A percentile compares a stretch with the other conserved stretches of the same genome.
phyloP scores from a whole-genome alignment of 2,888 invertebrate genomes.

The Dryococelus australis region DNA sequence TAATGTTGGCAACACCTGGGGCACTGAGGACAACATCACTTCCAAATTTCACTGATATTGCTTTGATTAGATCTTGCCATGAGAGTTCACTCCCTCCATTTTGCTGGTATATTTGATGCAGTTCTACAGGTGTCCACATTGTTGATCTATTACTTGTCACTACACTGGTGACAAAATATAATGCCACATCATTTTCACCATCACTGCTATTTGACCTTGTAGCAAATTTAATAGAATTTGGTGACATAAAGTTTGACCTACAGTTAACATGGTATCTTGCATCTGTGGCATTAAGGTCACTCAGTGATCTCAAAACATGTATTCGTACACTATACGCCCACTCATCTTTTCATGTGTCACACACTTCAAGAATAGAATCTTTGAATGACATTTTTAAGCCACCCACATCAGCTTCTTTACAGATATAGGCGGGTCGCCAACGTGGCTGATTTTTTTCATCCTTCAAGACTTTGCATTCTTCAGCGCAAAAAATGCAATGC shows the following conservation, averaged over 20 bases:
- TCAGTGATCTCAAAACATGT: neutral
- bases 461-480: neutral
- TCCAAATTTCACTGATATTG: slow-evolving; percentile 17
- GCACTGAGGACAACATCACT: slow-evolving; percentile 18
- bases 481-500: slow-evolving; percentile 12
- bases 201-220: no score
- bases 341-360: neutral
- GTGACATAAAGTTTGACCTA: slow-evolving; percentile 18
- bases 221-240: neutral
- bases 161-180: slow-evolving; percentile 11
- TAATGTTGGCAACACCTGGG: slow-evolving; percentile 18
- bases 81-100: slow-evolving; percentile 22
- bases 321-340: neutral
- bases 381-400: slow-evolving; percentile 20
- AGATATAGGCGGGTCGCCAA: slow-evolving; percentile 10
- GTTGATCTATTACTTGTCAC: neutral
- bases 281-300: neutral
- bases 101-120: neutral
- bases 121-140: no score
- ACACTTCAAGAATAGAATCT: neutral
- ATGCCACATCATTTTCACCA: neutral
- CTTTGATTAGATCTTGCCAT: neutral
- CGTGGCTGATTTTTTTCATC: neutral
- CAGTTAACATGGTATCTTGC: slow-evolving; percentile 23
- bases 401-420: slow-evolving; percentile 12